Percentiles rank a stretch among this genome's conserved stretches.
Evolutionary conservation across 2,888 invertebrate genomes (phyloP).

Genomic region (Ectemnius cavifrons): DNA sequence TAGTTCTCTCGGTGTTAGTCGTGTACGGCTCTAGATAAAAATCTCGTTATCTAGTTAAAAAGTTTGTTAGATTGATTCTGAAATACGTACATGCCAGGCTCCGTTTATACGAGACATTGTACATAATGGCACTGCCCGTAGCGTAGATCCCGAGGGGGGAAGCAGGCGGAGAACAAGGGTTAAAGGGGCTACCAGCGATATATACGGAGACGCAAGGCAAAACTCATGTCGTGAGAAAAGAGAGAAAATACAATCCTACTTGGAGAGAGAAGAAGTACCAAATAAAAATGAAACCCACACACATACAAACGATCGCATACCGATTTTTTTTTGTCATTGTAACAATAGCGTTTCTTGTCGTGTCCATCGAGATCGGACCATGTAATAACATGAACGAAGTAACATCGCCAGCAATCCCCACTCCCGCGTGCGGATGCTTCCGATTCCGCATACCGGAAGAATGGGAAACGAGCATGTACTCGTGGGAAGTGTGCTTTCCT

Average conservation of each 20-base stretch:
- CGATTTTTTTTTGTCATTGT: slow-evolving; percentile 40
- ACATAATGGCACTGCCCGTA: slow-evolving; percentile 76
- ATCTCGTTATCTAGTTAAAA: slow-evolving; percentile 78
- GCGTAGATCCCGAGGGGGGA: slow-evolving; percentile 25
- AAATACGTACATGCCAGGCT: slow-evolving; percentile 76
- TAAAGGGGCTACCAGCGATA: slow-evolving; percentile 18
- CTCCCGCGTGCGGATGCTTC: no score
- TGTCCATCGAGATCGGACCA: slow-evolving; percentile 14
- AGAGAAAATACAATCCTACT: slow-evolving; percentile 24
- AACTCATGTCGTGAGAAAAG: slow-evolving; percentile 31
- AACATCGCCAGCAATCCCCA: no score
- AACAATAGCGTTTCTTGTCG: slow-evolving; percentile 32
- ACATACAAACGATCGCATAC: slow-evolving; percentile 33
- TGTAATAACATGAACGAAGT: slow-evolving; percentile 11
- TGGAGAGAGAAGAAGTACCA: slow-evolving; percentile 33
- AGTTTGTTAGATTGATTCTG: slow-evolving; percentile 74
- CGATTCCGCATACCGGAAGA: no score
- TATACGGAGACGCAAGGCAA: slow-evolving; percentile 41
- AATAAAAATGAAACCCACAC: slow-evolving; percentile 37
- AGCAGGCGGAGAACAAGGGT: slow-evolving; percentile 36
- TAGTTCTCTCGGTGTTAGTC: slow-evolving; percentile 78
- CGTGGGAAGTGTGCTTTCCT: background rate
- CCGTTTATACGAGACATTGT: slow-evolving; percentile 76
- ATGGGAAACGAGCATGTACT: no score
- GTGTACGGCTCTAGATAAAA: slow-evolving; percentile 76